phyloP scores from a whole-genome alignment of 2,113 vertebrate species.

The Ceyx margarethae region DNA sequence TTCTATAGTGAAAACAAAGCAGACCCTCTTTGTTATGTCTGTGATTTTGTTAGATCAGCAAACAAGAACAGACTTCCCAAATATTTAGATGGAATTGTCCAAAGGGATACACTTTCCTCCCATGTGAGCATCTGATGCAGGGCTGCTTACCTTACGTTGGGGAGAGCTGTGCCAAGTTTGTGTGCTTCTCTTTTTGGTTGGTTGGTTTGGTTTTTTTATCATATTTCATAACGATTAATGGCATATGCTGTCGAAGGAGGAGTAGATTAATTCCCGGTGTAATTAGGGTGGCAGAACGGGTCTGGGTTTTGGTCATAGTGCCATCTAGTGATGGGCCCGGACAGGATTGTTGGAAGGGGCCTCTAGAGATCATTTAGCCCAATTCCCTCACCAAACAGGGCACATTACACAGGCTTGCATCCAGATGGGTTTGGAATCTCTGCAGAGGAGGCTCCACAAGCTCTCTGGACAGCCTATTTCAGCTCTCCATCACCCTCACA shows the following conservation, averaged over 20 bases:
- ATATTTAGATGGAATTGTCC: background rate
- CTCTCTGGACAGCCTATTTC: too few relatives aligned
- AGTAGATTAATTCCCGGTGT: background rate
- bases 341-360: too few relatives aligned
- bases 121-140: background rate
- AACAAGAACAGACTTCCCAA: background rate
- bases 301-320: background rate
- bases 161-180: background rate
- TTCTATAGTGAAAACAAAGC: background rate
- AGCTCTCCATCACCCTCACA: too few relatives aligned
- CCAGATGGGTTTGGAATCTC: too few relatives aligned
- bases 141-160: background rate
- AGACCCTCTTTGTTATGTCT: background rate
- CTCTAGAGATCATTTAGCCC: too few relatives aligned
- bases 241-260: rapidly evolving
- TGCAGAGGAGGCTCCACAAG: too few relatives aligned
- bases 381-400: too few relatives aligned
- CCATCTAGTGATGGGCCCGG: background rate
- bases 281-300: background rate
- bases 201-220: too few relatives aligned
- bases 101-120: background rate
- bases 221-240: background rate
- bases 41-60: background rate
- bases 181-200: background rate
- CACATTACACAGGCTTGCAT: too few relatives aligned